Base-by-base conservation (phyloP, 2,888 invertebrate species). In the Ernsta delagoae region DNA sequence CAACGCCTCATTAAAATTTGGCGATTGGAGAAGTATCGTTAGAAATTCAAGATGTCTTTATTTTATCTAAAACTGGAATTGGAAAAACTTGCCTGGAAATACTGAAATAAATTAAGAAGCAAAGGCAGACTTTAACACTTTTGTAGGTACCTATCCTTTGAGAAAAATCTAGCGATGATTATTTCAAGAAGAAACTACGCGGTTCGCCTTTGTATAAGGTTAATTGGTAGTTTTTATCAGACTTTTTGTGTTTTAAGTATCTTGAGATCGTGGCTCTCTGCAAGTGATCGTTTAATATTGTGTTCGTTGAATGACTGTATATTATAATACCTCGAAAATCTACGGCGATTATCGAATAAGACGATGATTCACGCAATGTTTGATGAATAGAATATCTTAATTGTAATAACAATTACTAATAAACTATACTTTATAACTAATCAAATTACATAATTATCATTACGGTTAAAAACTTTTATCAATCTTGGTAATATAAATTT, bases 41-140 rank as follows among this genome's bases (percentile, higher is more conserved):
- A 31, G 31, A 3, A 1, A 24, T 24, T 24, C 63, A 59, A 63
- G 63, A 41, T 69, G 63, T 69, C 69, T 69, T 69, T 69, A 69
- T 69, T 69, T 59, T 59, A 69, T 48, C 39, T 5, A 59, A 69
- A 63, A 63, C 50, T 53, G 34, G 53, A 69, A 63, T 59, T 63
- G 63, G 53, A 69, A 69, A 68, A 69, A 69, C 53, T 59, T 59
- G 50, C 53, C 41, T 34, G 69, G 53, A 63, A 53, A 43, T 53
- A 69, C 69, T 41, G 59, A 69, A 69, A 69, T 69, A 63, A 63
- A 69, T 63, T 69, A 63, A 69, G 69, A 34, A 53, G 63, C 43
- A 43, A 63, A 63, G 69, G 68, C 62, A 50, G 63, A 63, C 63
- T 69, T 63, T 63, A 69, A 69, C 69, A 69, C 69, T 69, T 69